These are phyloP conservation scores for Diarsia rubi DNA, from an alignment of 2,888 invertebrate genomes.

Conservation along the genomic window DNA sequence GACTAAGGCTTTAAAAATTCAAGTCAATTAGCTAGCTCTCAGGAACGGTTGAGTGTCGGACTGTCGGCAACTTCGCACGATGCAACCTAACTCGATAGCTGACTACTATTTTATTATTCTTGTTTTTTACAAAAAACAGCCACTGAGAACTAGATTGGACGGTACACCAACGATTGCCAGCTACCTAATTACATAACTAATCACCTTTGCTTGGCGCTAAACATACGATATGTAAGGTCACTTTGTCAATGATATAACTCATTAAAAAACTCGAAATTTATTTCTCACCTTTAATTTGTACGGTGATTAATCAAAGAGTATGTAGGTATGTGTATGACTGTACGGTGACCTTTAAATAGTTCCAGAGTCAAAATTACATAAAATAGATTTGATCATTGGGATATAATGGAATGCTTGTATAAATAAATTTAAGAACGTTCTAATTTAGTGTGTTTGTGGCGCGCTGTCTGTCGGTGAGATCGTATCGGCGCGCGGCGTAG, in stretches of 20 bases:
- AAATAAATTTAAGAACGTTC: constrained; percentile 74
- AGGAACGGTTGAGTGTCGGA: constrained; percentile 56
- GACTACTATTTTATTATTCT: constrained; percentile 70
- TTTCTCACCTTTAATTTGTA: constrained; percentile 35
- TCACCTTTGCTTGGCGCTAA: constrained; percentile 41
- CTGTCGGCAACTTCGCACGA: constrained; percentile 39
- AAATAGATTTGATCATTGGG: constrained; percentile 47
- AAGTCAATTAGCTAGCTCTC: constrained; percentile 82
- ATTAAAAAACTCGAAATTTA: constrained; percentile 37
- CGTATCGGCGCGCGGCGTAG: constrained; percentile 72
- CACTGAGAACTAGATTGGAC: constrained; percentile 43
- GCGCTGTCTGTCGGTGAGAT: constrained; percentile 72
- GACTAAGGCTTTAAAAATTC: constrained; percentile 89
- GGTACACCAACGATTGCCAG: constrained; percentile 55
- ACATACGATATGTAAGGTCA: constrained; percentile 45
- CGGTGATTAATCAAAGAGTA: constrained; percentile 44
- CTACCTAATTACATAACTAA: constrained; percentile 64
- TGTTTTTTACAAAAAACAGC: constrained; percentile 67
- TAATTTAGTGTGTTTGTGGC: constrained; percentile 79
- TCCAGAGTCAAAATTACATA: constrained; percentile 33
- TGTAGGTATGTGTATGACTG: neutral
- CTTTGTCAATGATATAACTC: constrained; percentile 52
- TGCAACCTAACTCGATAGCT: constrained; percentile 55
- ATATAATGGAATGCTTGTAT: constrained; percentile 58
- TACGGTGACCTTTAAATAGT: constrained; percentile 44